Base-by-base conservation (phyloP, 2,888 invertebrate species). In the Leptinotarsa rubiginosa region DNA sequence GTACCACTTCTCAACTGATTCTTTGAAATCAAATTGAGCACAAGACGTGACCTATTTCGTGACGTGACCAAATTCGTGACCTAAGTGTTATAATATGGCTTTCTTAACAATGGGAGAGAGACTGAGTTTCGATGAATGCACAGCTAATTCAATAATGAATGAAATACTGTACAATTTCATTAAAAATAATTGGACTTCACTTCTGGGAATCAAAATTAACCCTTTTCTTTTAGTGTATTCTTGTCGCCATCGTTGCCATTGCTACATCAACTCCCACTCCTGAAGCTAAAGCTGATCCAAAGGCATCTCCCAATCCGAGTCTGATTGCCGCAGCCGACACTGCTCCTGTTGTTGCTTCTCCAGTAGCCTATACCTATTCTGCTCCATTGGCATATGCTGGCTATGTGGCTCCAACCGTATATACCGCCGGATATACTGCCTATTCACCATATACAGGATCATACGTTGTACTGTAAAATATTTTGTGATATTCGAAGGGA, bases 361-460 rank as follows among this genome's bases (percentile, higher is more conserved):
- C 69, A 15, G 68, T 69, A 20, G 70, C 72, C 47, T 69, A 59
- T 15, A 47, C 56, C 0, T 77, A 78, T 65, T 70, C 75, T 20
- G 74, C 1, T 56, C 75, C 75, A n/a, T 16, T 73, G 56, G 41
- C 69, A 13, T 70, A 77, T 52, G 62, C 74, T 52, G 66, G 75
- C 52, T 75, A 75, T 25, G 75, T 73, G 18, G 75, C 62, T 69
- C 75, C 75, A 52, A 73, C 75, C 56, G 71, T 76, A 22, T 78
- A 75, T 56, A 59, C 75, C 47, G 67, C 77, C 22, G 78, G 77
- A 65, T 77, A 75, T n/a, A 68, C 75, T 16, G 75, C 75, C 7
- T 75, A 73, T 18, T 78, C 73, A n/a, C 75, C 76, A 4, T 78
- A 77, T 69, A 64, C 74, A 20, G 74, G 72, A 50, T 72, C 77